Conservation (phyloP, 2,113 vertebrate species). For the Monopterus albus region DNA sequence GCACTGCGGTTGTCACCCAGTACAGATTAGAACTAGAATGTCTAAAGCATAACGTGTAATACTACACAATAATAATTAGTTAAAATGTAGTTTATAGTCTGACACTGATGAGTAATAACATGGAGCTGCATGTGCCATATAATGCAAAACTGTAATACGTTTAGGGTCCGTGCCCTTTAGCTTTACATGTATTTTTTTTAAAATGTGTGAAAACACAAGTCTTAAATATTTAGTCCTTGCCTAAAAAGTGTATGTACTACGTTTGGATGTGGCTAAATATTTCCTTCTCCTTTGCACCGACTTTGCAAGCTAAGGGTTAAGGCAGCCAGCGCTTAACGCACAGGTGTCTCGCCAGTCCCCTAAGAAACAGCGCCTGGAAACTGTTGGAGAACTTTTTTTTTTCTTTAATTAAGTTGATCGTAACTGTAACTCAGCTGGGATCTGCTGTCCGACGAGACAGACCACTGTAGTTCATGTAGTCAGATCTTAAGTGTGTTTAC, state of each 20-base stretch:
- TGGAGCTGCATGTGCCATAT: too few relatives aligned
- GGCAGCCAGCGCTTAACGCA: conserved; percentile 57
- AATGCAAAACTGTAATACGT: too few relatives aligned
- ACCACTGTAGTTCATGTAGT: conserved; percentile 71
- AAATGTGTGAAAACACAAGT: too few relatives aligned
- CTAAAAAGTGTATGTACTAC: too few relatives aligned
- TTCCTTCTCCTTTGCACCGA: not conserved
- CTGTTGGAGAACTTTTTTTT: conserved; percentile 36
- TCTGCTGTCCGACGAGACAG: conserved; percentile 83
- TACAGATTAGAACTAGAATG: not conserved
- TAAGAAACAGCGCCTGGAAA: conserved; percentile 73
- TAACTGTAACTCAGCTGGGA: conserved; percentile 88
- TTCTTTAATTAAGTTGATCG: conserved; percentile 78
- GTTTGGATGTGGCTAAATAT: too few relatives aligned
- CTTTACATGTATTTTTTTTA: too few relatives aligned
- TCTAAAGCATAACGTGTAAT: not conserved
- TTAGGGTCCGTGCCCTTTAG: too few relatives aligned
- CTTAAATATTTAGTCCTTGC: too few relatives aligned
- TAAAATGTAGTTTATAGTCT: too few relatives aligned
- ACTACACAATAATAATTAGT: too few relatives aligned
- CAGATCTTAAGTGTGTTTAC: conserved; percentile 79
- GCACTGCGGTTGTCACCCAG: not conserved
- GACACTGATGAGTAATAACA: too few relatives aligned
- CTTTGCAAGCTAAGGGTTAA: conserved; percentile 74
- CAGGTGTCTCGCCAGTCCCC: conserved; percentile 68